A percentile compares a stretch with the other conserved stretches of the same genome.
Conservation (phyloP, 2,888 invertebrate species). For the Anthrax anthrax region DNA sequence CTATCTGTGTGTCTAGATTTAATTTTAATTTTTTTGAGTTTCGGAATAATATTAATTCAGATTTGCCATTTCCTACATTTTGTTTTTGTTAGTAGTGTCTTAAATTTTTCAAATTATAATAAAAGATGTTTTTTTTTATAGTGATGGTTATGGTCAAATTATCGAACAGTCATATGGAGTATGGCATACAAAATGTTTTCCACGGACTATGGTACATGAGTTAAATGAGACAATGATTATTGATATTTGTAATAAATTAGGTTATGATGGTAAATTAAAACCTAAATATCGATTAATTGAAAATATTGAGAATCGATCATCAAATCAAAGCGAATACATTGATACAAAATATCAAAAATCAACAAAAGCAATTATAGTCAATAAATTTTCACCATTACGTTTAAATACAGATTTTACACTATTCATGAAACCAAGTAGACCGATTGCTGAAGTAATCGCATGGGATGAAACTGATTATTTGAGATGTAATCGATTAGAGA, state of each 20-base stretch:
- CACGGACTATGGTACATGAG: slow-evolving; percentile 36
- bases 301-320: slow-evolving; percentile 11
- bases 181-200: slow-evolving; percentile 58
- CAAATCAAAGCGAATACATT: slow-evolving; percentile 1
- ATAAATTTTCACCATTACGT: slow-evolving; percentile 29
- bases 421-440: slow-evolving; percentile 30
- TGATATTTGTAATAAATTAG: slow-evolving; percentile 46
- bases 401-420: slow-evolving; percentile 26
- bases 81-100: no score
- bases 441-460: slow-evolving; percentile 27
- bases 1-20: no score
- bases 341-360: slow-evolving; percentile 9
- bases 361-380: slow-evolving; percentile 15
- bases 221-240: slow-evolving; percentile 36
- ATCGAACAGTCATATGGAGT: slow-evolving; percentile 49
- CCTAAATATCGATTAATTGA: slow-evolving; percentile 29
- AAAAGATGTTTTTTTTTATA: no score
- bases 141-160: slow-evolving; percentile 42
- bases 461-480: slow-evolving; percentile 30
- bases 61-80: no score
- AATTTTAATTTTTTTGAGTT: no score
- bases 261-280: slow-evolving; percentile 38
- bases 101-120: no score
- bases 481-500: slow-evolving; percentile 27
- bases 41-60: no score